Conservation (phyloP, 1,140 invertebrate species). For the Stegodyphus mimosarum region DNA sequence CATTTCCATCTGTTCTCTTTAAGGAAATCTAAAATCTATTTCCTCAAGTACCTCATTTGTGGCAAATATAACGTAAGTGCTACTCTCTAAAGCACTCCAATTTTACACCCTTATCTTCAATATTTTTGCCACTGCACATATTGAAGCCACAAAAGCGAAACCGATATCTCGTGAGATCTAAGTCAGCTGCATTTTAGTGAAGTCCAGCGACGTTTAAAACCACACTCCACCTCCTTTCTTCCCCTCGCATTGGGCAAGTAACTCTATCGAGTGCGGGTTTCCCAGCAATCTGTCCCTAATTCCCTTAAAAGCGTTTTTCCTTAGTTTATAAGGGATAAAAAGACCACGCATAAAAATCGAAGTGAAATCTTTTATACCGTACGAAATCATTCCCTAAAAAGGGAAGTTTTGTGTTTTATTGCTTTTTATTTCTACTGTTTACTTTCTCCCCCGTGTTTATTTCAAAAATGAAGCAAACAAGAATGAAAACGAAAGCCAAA, state of each 20-base stretch:
- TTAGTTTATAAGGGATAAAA: not conserved
- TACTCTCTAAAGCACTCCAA: not conserved
- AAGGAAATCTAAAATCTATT: too few relatives aligned
- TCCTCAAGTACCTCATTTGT: too few relatives aligned
- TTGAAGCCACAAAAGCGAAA: not conserved
- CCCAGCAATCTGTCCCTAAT: too few relatives aligned
- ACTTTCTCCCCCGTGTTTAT: slow-evolving; percentile 35
- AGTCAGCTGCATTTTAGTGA: slow-evolving; percentile 33
- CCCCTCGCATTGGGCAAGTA: not conserved
- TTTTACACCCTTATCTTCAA: not conserved
- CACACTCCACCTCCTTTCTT: slow-evolving; percentile 22
- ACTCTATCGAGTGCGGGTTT: too few relatives aligned
- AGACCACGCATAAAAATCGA: not conserved
- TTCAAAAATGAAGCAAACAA: slow-evolving; percentile 40
- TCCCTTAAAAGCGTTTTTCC: slow-evolving; percentile 37
- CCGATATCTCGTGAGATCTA: slow-evolving; percentile 2
- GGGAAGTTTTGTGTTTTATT: slow-evolving; percentile 18
- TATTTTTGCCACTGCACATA: not conserved
- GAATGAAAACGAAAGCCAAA: slow-evolving; percentile 17
- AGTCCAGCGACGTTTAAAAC: not conserved
- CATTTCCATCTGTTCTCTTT: too few relatives aligned
- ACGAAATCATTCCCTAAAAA: slow-evolving; percentile 50
- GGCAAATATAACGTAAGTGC: too few relatives aligned
- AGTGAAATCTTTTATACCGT: not conserved
- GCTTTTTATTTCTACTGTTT: slow-evolving; percentile 36